Base-by-base conservation (phyloP, 1,140 invertebrate species). In the Thalassaphorura encarpata region DNA sequence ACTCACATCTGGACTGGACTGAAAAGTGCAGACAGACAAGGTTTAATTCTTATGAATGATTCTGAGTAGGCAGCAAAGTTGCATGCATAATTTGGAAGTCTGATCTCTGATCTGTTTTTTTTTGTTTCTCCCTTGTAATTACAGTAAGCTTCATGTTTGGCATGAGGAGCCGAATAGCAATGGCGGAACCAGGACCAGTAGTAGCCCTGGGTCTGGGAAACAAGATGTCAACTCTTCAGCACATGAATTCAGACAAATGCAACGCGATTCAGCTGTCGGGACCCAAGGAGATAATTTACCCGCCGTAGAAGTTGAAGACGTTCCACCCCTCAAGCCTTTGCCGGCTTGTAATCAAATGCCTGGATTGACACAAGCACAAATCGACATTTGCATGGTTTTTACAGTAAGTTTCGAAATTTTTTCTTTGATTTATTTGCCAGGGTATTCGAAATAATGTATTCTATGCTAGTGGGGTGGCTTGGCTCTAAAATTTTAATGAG, bases 141-240 rank as follows among this genome's bases (percentile, higher is more conserved):
- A 8, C 48, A 51, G 48, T 27, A 51, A 51, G 13, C 48, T 51
- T 6, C 48, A 51, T 36, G 48, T 51, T 51, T 51, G 48, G 48
- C 33, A 51, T 24, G 48, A 51, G 26, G 48, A 51, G 13, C 33
- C 33, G n/a, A 11, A 11, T n/a, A n/a, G n/a, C n/a, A n/a, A n/a
- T n/a, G n/a, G n/a, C 33, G 11, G 11, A n/a, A 11, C 33, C 33
- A 36, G 11, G n/a, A 11, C 33, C 33, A n/a, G n/a, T n/a, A n/a
- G 11, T 11, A 11, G 11, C n/a, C 11, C 33, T 36, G 33, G 33
- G 11, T 36, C 33, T 36, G n/a, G 33, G 11, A 36, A 11, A n/a
- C 11, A n/a, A 11, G n/a, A 11, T 36, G 33, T 36, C 33, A 36
- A n/a, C 33, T 11, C 11, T 11, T 36, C 33, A 36, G n/a, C 33